Base-by-base conservation (phyloP, 2,888 invertebrate genomes). In the Caradrina clavipalpis region DNA sequence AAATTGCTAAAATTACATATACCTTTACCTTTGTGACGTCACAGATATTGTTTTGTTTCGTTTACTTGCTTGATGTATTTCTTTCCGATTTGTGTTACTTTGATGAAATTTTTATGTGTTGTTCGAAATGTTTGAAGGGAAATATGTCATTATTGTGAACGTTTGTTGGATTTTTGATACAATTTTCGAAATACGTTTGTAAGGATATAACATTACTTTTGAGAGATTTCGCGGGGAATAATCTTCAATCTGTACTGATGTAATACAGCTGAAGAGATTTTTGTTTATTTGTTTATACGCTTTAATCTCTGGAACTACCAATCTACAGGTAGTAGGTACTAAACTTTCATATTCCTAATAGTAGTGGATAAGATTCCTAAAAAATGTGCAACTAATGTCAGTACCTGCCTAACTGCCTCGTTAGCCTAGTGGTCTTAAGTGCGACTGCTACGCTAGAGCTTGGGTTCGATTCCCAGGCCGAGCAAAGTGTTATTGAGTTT, bases 1-100 rank as follows among this genome's bases (percentile, higher is more conserved):
- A 69, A 79, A 76, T 76, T 77, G 74, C 60, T 68, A 63, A 80
- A 79, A 79, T 79, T 67, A 81, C 65, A 74, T 70, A 65, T 50
- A 69, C 61, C 59, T 57, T 57, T 15, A 15, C 22, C 21, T 49
- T 47, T 47, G 70, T 78, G 64, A 62, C 50, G 15, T 7, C 26
- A 56, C 8, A 63, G 65, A 79, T 69, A 71, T 66, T 73, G 55
- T 71, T 75, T 50, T 71, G 47, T 71, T 67, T 50, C 80, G 50
- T 69, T 60, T 75, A 64, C 56, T 57, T 45, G 51, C 22, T 60
- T 53, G 42, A 49, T 55, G 59, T 72, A 17, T 58, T 65, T 21
- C 45, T 73, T 67, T 63, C 62, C 56, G 68, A 50, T 63, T 62
- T 19, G 56, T 39, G 57, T 61, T 50, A 15, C 61, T 69, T 80